Evolutionary conservation across 92 coral and sea anemone genomes (phyloP).

Genomic region (Epizoanthus ramosus): DNA sequence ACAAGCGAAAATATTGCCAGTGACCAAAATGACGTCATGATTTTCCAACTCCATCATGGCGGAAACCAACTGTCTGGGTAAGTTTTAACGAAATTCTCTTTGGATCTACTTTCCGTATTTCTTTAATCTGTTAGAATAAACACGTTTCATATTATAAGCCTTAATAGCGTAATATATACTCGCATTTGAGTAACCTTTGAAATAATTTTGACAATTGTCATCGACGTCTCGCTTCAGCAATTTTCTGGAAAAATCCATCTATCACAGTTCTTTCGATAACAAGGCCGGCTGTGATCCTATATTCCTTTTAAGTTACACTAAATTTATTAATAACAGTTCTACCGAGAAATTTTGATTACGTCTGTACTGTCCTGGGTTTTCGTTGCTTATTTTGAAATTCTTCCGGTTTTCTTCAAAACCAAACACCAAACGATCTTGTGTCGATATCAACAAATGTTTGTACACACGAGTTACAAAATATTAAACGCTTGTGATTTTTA

Average conservation of each 20-base stretch:
- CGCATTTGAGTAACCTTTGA: background rate
- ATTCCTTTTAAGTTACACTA: too few relatives aligned
- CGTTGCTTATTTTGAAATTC: too few relatives aligned
- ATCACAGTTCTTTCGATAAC: too few relatives aligned
- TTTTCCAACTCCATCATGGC: slow-evolving; percentile 38
- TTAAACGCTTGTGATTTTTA: too few relatives aligned
- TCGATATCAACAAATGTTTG: too few relatives aligned
- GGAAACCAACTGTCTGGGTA: slow-evolving; percentile 26
- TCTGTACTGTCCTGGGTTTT: too few relatives aligned
- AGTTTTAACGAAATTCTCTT: slow-evolving; percentile 3
- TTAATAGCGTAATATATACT: background rate
- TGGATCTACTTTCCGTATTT: background rate
- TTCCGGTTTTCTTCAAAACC: too few relatives aligned
- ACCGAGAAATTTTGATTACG: too few relatives aligned
- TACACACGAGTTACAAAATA: too few relatives aligned
- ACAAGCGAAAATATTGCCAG: slow-evolving; percentile 3
- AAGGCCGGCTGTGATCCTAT: too few relatives aligned
- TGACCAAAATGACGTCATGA: slow-evolving; percentile 39
- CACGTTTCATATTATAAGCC: background rate
- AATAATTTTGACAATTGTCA: background rate
- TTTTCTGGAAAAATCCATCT: slow-evolving; percentile 18
- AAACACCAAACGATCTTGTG: too few relatives aligned
- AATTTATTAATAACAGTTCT: too few relatives aligned
- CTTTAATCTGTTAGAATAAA: background rate
- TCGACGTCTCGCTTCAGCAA: slow-evolving; percentile 33